Base-by-base conservation (phyloP, 1,140 invertebrate species). In the Pseudomyrmex flavicornis region DNA sequence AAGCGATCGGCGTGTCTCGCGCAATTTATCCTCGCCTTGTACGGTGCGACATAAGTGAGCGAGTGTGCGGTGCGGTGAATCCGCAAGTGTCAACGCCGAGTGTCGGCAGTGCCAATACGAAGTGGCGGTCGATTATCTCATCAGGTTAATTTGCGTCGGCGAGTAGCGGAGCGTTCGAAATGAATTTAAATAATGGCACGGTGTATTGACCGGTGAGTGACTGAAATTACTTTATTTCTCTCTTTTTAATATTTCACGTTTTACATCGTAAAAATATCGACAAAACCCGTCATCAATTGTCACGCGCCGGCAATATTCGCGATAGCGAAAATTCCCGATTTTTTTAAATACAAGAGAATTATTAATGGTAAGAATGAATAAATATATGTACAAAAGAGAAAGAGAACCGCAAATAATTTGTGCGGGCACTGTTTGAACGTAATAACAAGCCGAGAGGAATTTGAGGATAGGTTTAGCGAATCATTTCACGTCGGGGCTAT, bases 381-480 rank as follows among this genome's bases (percentile, higher is more conserved):
- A 7, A 35, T 20, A 44, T 56, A 50, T 17, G 17, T 52, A 44
- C 59, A 62, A 54, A 69, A 62, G n/a, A 4, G 9, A 13, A 17
- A 0, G 54, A 48, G 46, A 48, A 2, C 20, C 5, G 56, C 4
- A 26, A 62, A 48, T 63, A 63, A 75, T 75, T 63, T 75, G 10
- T 74, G 1, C 15, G 4, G 73, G 20, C 44, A 75, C 46, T 17
- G 20, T 20, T 17, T n/a, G 46, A 48, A 48, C 48, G 9, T n/a
- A 74, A 48, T 61, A 61, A 62, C 22, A 74, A 22, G 59, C 4
- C 72, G 52, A 20, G 22, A 44, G 59, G 61, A 26, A 62, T 79
- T 79, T 66, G 65, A 13, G 56, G 48, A 50, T 59, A 83, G 69
- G 59, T 87, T 86, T 59, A 58, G 46, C 22, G 80, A 86, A 83